Evolutionary conservation across 2,797 vertebrate genomes (phyloP), one percentile per base, ranked within the genome.

Genomic region (Ispidina picta): DNA sequence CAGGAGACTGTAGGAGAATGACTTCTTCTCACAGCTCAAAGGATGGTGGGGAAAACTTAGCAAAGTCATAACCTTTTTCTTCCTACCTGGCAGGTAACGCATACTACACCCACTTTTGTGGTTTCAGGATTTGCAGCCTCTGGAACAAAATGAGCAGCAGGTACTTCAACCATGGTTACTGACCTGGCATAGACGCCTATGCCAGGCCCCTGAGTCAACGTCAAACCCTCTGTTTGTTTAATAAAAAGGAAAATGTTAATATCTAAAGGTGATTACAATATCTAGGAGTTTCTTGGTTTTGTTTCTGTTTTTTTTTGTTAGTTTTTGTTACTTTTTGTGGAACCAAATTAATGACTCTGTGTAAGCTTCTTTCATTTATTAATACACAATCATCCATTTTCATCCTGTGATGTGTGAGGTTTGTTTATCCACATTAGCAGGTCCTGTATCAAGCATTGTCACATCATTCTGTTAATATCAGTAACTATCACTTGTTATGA

Each of bases 41-140:
- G 90, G 86, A 94, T 0, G 1, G 55, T 83, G 92, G 86, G 64
- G 62, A 79, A 82, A 93, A 73, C 69, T 28, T 90, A 96, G 90
- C 46, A 73, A 93, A 95, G 75, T 41, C 86, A 51, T 96, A 95
- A 96, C 81, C 62, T 95, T 75, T 96, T 95, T 96, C 92, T 96
- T 96, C 93, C 94, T 95, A 94, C 88, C 92, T 58, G 92, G 83
- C 95, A 96, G 94, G 90, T 96, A 91, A 94, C 3, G 8, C 94
- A 92, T 29, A 84, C 39, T 93, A 31, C 81, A 86, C 68, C 71
- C 93, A 86, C 49, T 82, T 87, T 88, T 41, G 78, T 91, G 93
- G 81, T 93, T 94, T 95, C 92, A 96, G 95, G 94, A 94, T 92
- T 95, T 95, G 94, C 93, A 92, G 92, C 78, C 83, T 93, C 83